Conservation (phyloP, 2,888 invertebrate genomes). For the Pandemis corylana region DNA sequence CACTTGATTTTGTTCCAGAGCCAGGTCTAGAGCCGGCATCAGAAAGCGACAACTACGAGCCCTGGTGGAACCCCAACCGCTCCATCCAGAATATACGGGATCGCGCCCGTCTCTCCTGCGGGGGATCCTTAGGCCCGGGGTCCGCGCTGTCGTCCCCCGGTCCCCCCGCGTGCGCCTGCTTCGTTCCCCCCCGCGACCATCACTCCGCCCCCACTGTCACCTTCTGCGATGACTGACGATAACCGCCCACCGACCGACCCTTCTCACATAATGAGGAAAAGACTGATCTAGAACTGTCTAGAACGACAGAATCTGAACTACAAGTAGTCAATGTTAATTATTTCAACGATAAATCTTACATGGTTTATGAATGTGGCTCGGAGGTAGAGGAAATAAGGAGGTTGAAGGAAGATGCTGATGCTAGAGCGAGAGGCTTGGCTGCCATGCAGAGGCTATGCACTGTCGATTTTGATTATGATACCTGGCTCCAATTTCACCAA, state of each 20-base stretch:
- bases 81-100: constrained; percentile 71
- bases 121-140: constrained; percentile 71
- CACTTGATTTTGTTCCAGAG: constrained; percentile 51
- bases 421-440: constrained; percentile 60
- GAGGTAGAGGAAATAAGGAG: constrained; percentile 45
- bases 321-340: constrained; percentile 19
- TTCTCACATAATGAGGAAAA: constrained; percentile 45
- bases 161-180: constrained; percentile 76
- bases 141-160: constrained; percentile 77
- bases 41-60: constrained; percentile 55
- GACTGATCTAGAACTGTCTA: constrained; percentile 40
- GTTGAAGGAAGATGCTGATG: constrained; percentile 54
- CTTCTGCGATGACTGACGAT: constrained; percentile 84
- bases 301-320: constrained; percentile 6
- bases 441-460: constrained; percentile 65
- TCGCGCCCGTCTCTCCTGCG: constrained; percentile 74
- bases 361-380: constrained; percentile 27
- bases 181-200: constrained; percentile 76
- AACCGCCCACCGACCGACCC: constrained; percentile 55
- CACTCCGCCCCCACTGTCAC: constrained; percentile 86
- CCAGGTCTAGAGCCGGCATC: constrained; percentile 58
- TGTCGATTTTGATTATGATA: constrained; percentile 54
- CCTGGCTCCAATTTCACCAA: constrained; percentile 43
- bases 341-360: constrained; percentile 45
- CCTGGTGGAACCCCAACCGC: constrained; percentile 64